Percentiles rank a stretch among this genome's conserved stretches.
Evolutionary conservation across 37 sponge, comb jelly and placozoan species (phyloP).

Genomic region (Eunapius fragilis): DNA sequence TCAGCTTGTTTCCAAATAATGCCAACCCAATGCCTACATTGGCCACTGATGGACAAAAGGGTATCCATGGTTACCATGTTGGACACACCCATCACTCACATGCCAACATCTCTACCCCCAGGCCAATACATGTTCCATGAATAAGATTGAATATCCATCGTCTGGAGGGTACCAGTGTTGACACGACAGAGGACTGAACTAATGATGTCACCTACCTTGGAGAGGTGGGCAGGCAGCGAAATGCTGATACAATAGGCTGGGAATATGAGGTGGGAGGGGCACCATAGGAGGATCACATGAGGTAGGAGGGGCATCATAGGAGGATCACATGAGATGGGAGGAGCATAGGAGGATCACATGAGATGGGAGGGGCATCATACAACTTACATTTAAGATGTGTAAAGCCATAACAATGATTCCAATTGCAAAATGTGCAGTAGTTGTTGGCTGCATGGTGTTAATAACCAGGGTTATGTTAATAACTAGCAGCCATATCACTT

Average conservation of each 20-base stretch:
- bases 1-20: background rate
- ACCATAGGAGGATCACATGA: too few species aligned
- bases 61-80: background rate
- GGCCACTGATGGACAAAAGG: background rate
- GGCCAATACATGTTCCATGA: conserved; percentile 29
- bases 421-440: conserved; percentile 35
- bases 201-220: background rate
- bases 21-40: conserved; percentile 1
- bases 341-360: too few species aligned
- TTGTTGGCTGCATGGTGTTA: background rate
- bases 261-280: too few species aligned
- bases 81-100: conserved; percentile 18
- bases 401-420: conserved; percentile 30
- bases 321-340: too few species aligned
- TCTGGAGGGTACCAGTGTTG: too few species aligned
- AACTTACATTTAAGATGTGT: conserved; percentile 43
- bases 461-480: background rate
- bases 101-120: background rate
- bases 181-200: background rate
- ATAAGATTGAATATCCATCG: conserved; percentile 43
- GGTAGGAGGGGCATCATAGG: too few species aligned
- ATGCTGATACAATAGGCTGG: conserved; percentile 36
- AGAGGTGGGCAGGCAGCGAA: conserved; percentile 23
- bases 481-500: background rate
- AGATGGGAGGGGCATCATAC: background rate